These are phyloP conservation scores for Cyphomyrus plagiostoma DNA, from an alignment of 2,113 vertebrate genomes.

Conservation along the genomic window DNA sequence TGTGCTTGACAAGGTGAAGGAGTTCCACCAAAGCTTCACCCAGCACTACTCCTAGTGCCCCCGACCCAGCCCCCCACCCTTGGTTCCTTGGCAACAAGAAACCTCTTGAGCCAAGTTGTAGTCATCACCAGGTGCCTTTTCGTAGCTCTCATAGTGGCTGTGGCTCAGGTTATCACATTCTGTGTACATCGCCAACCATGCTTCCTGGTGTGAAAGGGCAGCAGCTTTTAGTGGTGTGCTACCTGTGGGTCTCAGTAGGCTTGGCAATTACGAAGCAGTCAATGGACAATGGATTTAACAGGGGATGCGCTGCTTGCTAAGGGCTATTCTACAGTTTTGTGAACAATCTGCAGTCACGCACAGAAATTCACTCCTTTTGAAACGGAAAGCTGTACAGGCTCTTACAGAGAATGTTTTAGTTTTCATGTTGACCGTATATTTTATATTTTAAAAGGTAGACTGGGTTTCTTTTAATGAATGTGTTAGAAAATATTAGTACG, in stretches of 20 bases:
- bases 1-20: slow-evolving; percentile 56
- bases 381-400: background rate
- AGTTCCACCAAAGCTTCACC: slow-evolving; percentile 58
- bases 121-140: background rate
- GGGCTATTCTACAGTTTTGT: background rate
- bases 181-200: background rate
- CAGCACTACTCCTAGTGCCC: slow-evolving; percentile 47
- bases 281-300: background rate
- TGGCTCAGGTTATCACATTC: background rate
- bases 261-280: background rate
- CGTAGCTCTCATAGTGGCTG: background rate
- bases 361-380: background rate
- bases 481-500: background rate
- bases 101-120: background rate
- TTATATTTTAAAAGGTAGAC: background rate
- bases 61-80: background rate
- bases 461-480: background rate
- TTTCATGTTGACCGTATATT: background rate
- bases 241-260: background rate
- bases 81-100: background rate
- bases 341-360: background rate
- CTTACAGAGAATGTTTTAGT: background rate
- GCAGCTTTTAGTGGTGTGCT: background rate
- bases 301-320: background rate
- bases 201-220: background rate